Conservation (phyloP, 64 coral and sea anemone species). For the Dendrophyllia cribrosa region DNA sequence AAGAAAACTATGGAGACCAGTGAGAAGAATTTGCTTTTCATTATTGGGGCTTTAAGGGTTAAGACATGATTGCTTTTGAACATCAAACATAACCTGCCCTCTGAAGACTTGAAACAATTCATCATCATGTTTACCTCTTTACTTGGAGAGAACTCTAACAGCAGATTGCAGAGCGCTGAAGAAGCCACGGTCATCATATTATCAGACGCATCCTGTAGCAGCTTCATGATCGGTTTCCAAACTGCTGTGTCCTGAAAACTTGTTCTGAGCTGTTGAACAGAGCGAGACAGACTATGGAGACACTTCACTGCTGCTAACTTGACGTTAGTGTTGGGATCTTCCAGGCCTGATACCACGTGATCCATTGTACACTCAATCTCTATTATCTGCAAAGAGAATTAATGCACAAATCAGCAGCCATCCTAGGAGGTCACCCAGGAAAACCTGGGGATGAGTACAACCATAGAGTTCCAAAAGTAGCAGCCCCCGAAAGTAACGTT, state of each 20-base stretch:
- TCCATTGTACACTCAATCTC: slow-evolving; percentile 95
- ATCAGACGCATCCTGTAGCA: slow-evolving; percentile 89
- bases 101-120: no score
- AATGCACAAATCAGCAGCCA: no score
- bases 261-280: slow-evolving; percentile 94
- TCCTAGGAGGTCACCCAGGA: no score
- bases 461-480: no score
- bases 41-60: no score
- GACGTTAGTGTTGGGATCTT: slow-evolving; percentile 87
- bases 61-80: no score
- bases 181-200: slow-evolving; percentile 97
- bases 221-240: slow-evolving; percentile 97
- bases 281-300: slow-evolving; percentile 96
- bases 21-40: no score
- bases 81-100: no score
- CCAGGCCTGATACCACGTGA: slow-evolving; percentile 94
- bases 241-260: slow-evolving; percentile 98
- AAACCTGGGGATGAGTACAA: no score
- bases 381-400: slow-evolving; percentile 74
- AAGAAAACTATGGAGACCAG: no score
- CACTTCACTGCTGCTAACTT: slow-evolving; percentile 95
- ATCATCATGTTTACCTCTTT: slow-evolving; percentile 80
- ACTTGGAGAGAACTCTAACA: slow-evolving; percentile 96
- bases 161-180: slow-evolving; percentile 95
- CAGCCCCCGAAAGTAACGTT: no score